Evolutionary conservation across 2,797 vertebrate genomes (phyloP), one percentile per base, ranked within the genome.

Genomic region (Etheostoma nigrum): DNA sequence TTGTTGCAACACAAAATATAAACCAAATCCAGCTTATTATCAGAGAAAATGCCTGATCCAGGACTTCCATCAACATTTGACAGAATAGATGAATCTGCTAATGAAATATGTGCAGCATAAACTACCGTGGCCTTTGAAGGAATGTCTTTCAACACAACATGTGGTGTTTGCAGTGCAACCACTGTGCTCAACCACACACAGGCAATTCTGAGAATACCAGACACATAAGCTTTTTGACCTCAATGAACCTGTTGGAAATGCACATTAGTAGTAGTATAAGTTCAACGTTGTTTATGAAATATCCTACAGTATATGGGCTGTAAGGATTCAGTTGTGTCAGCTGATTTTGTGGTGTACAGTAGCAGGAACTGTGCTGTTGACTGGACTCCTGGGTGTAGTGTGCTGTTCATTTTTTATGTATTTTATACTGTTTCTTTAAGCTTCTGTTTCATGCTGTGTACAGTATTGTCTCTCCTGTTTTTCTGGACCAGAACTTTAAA

Each of bases 131-230:
- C n/a, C 12, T 74, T 42, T 25, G 33, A 7, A 62, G 44, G 6
- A 51, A 72, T 36, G 51, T 66, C 63, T 72, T 40, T 47, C 60
- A 65, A 19, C 48, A 58, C 19, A 44, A 10, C 18, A 16, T 58
- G n/a, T 58, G 33, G n/a, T 53, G 33, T 74, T 81, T 40, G 73
- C 65, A 81, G 72, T 60, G 4, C 49, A 65, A 76, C 6, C 47
- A 81, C n/a, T 2, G 19, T 19, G 23, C n/a, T 23, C 5, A 19
- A 45, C 25, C n/a, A 15, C 25, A 67, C 23, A 61, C 36, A 30
- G 19, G 33, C 48, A 42, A 1, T 25, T 49, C 40, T 44, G 18
- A 67, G 48, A 27, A 44, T n/a, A 13, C 6, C 5, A 14, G 3
- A 51, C 15, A 36, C 33, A 45, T 2, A 71, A 13, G 11, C 15